phyloP scores from a whole-genome alignment of 2,888 invertebrate genomes.

The Thelaira solivaga region DNA sequence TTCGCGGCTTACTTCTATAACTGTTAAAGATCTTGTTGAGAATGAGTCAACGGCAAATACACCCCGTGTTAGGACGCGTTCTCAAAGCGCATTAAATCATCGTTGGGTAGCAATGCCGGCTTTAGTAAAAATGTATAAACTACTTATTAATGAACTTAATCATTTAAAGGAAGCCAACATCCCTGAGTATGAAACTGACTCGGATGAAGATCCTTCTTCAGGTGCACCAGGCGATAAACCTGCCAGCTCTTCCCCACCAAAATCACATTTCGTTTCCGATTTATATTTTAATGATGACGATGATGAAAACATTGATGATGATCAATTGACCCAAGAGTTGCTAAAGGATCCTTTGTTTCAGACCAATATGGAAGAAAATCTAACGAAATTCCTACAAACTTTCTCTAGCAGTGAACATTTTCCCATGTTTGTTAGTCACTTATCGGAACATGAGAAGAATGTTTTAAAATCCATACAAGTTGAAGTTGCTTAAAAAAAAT shows the following conservation, averaged over 20 bases:
- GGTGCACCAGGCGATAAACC: constrained; percentile 67
- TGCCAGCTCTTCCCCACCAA: constrained; percentile 66
- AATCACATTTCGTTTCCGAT: constrained; percentile 72
- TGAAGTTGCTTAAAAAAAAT: constrained; percentile 49
- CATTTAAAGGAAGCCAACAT: constrained; percentile 78
- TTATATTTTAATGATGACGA: constrained; percentile 72
- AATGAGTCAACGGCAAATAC: constrained; percentile 49
- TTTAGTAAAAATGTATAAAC: constrained; percentile 84
- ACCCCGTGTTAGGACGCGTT: constrained; percentile 77
- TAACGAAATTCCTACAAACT: constrained; percentile 81
- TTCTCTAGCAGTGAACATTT: constrained; percentile 82
- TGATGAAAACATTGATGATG: constrained; percentile 77
- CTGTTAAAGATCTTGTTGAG: constrained; percentile 73
- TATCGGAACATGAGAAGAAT: constrained; percentile 78
- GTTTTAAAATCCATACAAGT: constrained; percentile 64
- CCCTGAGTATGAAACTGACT: constrained; percentile 68
- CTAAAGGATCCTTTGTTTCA: constrained; percentile 81
- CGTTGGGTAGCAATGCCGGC: constrained; percentile 82
- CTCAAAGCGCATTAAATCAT: constrained; percentile 74
- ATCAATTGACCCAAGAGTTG: constrained; percentile 81
- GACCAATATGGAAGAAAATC: constrained; percentile 81
- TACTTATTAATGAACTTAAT: constrained; percentile 82
- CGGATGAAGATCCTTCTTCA: constrained; percentile 67
- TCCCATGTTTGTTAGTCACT: constrained; percentile 80
- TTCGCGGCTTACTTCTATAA: constrained; percentile 75